Base-by-base conservation (phyloP, 1,140 invertebrate species). In the Tenebrio molitor region DNA sequence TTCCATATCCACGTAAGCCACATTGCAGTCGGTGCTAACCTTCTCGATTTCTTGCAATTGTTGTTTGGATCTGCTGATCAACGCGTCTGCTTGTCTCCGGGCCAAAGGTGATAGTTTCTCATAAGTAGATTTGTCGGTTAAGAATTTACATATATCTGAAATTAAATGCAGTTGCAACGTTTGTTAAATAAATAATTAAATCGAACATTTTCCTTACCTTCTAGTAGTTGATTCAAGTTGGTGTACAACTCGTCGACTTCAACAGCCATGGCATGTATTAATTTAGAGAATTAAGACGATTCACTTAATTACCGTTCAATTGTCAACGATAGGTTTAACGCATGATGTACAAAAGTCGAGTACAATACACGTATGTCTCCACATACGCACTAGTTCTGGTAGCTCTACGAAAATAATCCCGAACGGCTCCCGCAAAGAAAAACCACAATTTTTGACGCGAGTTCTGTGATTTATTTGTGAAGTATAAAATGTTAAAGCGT, bases 141-240 rank as follows among this genome's bases (percentile, higher is more conserved):
- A 29, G 74, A 77, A 77, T 50, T 68, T 42, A 29, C 76, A 77
- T 21, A 77, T 75, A 74, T 77, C 76, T 77, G 7, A 74, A 76
- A 62, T 16, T 63, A 16, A 34, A 41, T 3, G 3, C 16, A 10
- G 6, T 46, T 46, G 1, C 6, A 46, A 15, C 5, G 15, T 17
- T 46, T 46, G 15, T 15, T 46, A 46, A 41, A 41, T n/a, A n/a
- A n/a, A n/a, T n/a, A n/a, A n/a, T n/a, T n/a, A n/a, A n/a, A n/a
- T n/a, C n/a, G n/a, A n/a, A n/a, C n/a, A 8, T 29, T 29, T 29
- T 29, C 25, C 44, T 66, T 62, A 72, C 71, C 71, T 17, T 14
- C 44, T 39, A 72, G 44, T 53, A 72, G 21, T 44, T 72, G 39
- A 17, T 72, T 72, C 29, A 72, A 23, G 29, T 72, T 66, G 1